Base-by-base conservation (phyloP, 2,888 invertebrate species). In the Eilema sororculum region DNA sequence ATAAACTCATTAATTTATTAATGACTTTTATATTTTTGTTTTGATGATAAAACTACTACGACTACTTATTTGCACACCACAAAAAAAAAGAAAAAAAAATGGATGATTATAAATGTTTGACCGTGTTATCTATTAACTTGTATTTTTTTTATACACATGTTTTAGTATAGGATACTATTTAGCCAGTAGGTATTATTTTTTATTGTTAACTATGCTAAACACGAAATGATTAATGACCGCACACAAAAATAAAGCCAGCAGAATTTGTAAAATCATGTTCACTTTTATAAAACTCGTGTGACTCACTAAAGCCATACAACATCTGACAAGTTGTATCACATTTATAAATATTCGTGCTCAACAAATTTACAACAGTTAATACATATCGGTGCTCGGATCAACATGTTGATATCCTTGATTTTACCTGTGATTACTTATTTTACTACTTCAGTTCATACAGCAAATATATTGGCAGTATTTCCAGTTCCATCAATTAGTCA, bases 401-500 rank as follows among this genome's bases (percentile, higher is more conserved):
- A 63, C 37, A 68, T 68, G 68, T 63, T 20, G 30, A 13, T 58
- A 57, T 20, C 24, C 22, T 28, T 63, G 16, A 58, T 52, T 6
- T 24, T 63, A 28, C 41, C 56, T 28, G 28, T 68, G 8, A 63
- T 68, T 62, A 30, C 12, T 52, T 52, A 52, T 24, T 33, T 41
- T 41, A 58, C 24, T 28, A 63, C 64, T 46, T 28, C 63, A 52
- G 74, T 63, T 67, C 67, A 84, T 20, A 56, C 75, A 5, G 82
- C 82, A 24, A 85, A 78, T 68, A 88, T 89, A 52, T 75, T 88
- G 20, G 85, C 79, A 0, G 75, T 84, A 1, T 85, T 83, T 57
- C 87, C 87, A 24, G 75, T 78, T 9, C 86, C 88, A 6, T 85
- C 85, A 0, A 81, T 85, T 33, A 88, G 87, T 67, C 93, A 93